phyloP scores from a whole-genome alignment of 1,140 invertebrate genomes.

The Drosophila suzukii region DNA sequence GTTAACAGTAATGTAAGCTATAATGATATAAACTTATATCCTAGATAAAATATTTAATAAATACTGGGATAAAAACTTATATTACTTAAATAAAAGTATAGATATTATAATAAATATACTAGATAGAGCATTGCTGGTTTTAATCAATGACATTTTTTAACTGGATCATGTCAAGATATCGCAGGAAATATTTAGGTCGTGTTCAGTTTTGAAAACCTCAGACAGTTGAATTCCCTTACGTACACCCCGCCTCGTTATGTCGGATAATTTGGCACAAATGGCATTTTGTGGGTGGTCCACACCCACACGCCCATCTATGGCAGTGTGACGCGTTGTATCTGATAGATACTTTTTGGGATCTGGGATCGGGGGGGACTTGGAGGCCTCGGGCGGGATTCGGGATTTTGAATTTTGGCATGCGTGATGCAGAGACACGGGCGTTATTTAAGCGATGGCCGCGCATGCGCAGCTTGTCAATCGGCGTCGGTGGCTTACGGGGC shows the following conservation, averaged over 20 bases:
- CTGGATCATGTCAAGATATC: not conserved
- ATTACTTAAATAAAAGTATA: too few species aligned
- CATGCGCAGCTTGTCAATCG: slow-evolving; percentile 71
- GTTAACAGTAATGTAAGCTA: not conserved
- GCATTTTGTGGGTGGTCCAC: slow-evolving; percentile 27
- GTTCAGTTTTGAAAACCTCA: not conserved
- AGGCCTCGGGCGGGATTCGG: not conserved
- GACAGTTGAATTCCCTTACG: not conserved
- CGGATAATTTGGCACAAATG: slow-evolving; percentile 6
- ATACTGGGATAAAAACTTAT: too few species aligned
- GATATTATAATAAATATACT: too few species aligned
- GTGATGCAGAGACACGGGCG: slow-evolving; percentile 50
- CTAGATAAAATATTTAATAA: not conserved
- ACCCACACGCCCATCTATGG: slow-evolving; percentile 25
- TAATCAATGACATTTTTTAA: not conserved
- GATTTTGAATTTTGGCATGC: slow-evolving; percentile 62
- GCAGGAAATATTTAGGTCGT: not conserved
- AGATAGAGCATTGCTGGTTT: too few species aligned
- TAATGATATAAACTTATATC: not conserved
- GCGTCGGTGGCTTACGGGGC: slow-evolving; percentile 4
- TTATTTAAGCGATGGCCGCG: slow-evolving; percentile 64
- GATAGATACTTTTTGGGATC: slow-evolving; percentile 20
- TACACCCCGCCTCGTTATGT: not conserved
- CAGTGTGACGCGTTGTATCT: slow-evolving; percentile 54
- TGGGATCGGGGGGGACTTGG: not conserved